phyloP scores from a whole-genome alignment of 2,113 vertebrate species.

The Porphyrio hochstetteri region DNA sequence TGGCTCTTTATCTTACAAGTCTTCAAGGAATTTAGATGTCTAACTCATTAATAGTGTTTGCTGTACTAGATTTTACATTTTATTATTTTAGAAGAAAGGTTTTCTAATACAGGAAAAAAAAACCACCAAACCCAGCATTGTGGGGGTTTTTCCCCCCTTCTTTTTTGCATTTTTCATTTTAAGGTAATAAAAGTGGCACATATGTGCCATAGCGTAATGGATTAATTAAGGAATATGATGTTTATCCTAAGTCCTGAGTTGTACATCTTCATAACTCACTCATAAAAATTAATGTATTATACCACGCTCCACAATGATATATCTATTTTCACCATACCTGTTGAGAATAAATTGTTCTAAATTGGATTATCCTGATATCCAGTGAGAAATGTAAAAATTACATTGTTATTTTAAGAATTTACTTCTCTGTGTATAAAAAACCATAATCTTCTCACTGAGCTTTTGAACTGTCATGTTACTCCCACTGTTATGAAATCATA shows the following conservation, averaged over 20 bases:
- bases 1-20: constrained; percentile 67
- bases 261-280: constrained; percentile 77
- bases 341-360: constrained; percentile 75
- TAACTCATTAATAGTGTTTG: constrained; percentile 73
- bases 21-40: constrained; percentile 65
- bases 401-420: constrained; percentile 72
- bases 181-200: constrained; percentile 75
- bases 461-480: constrained; percentile 60
- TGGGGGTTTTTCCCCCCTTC: too few relatives aligned
- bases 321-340: constrained; percentile 75
- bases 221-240: constrained; percentile 82
- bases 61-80: constrained; percentile 63
- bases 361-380: constrained; percentile 69
- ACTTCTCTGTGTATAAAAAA: constrained; percentile 46
- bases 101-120: constrained; percentile 55
- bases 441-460: constrained; percentile 22
- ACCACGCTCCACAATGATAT: constrained; percentile 57
- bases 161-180: constrained; percentile 70
- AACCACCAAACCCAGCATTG: too few relatives aligned
- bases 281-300: constrained; percentile 79
- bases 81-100: constrained; percentile 66
- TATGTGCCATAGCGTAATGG: constrained; percentile 73
- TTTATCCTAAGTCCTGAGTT: constrained; percentile 76
- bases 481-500: constrained; percentile 35
- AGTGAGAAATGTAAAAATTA: constrained; percentile 59